Evolutionary conservation across 2,797 vertebrate species (phyloP).

Genomic region (Manis pentadactyla): DNA sequence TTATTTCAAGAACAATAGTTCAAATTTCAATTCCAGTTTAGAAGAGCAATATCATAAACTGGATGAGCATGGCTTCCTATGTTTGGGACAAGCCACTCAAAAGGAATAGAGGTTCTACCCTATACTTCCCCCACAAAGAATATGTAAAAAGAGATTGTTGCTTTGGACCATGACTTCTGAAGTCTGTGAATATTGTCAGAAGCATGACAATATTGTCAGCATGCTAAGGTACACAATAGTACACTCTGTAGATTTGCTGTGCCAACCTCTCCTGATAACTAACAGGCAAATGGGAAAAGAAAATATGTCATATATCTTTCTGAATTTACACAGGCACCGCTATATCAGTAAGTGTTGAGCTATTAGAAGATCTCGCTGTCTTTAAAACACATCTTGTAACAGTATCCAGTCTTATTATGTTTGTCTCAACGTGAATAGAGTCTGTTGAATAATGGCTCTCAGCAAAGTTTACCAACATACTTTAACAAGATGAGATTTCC

Average conservation of each 20-base stretch:
- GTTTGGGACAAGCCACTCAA: background rate
- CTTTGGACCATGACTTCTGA: background rate
- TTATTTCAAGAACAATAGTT: background rate
- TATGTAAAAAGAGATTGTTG: background rate
- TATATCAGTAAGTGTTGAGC: background rate
- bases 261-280: background rate
- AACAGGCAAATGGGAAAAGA: background rate
- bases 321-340: background rate
- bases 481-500: background rate
- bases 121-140: background rate
- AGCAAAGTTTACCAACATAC: background rate
- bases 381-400: background rate
- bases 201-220: background rate
- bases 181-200: background rate
- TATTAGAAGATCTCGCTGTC: background rate
- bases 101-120: background rate
- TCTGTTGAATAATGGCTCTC: background rate
- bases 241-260: background rate
- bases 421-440: constrained; percentile 23
- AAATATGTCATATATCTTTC: background rate
- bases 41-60: background rate
- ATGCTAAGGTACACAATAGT: background rate
- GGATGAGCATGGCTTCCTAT: background rate
- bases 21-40: background rate
- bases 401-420: background rate